A percentile compares a stretch with the other conserved stretches of the same genome.
These are phyloP conservation scores for Patella pellucida DNA, from an alignment of 2,888 invertebrate species.

Conservation along the genomic window DNA sequence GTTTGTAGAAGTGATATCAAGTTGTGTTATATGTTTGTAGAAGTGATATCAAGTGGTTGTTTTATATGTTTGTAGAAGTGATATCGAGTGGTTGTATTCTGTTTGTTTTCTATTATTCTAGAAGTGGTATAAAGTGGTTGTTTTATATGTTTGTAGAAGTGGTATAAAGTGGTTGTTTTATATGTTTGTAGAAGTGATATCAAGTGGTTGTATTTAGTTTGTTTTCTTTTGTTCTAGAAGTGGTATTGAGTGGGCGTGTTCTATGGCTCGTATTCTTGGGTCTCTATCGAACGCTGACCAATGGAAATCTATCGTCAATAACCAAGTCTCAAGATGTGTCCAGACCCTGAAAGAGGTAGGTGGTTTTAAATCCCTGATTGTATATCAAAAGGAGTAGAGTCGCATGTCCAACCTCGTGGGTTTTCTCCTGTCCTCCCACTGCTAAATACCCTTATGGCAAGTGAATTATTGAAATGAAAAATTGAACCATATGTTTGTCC, in stretches of 20 bases:
- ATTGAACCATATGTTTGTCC: too few species aligned
- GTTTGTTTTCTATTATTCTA: too few species aligned
- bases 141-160: conserved; percentile 63
- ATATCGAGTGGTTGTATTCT: conserved; percentile 68
- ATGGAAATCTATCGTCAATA: conserved; percentile 60
- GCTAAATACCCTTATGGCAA: too few species aligned
- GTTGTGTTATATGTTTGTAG: too few species aligned
- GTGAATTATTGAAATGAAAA: too few species aligned
- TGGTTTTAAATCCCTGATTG: not conserved
- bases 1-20: too few species aligned
- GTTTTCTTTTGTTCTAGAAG: conserved; percentile 44
- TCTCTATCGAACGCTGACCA: conserved; percentile 52
- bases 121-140: conserved; percentile 67
- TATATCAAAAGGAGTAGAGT: too few species aligned
- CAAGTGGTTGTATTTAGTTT: not conserved
- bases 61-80: conserved; percentile 51
- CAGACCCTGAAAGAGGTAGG: conserved; percentile 42
- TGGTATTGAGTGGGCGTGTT: conserved; percentile 68
- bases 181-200: not conserved
- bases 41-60: too few species aligned
- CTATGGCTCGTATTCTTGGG: conserved; percentile 64
- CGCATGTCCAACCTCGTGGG: too few species aligned
- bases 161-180: conserved; percentile 68
- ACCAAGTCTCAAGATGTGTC: conserved; percentile 58
- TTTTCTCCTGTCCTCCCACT: too few species aligned